Evolutionary conservation across 2,888 invertebrate species (phyloP), one percentile per base, ranked within the genome.

Genomic region (Sarcophaga carnaria): DNA sequence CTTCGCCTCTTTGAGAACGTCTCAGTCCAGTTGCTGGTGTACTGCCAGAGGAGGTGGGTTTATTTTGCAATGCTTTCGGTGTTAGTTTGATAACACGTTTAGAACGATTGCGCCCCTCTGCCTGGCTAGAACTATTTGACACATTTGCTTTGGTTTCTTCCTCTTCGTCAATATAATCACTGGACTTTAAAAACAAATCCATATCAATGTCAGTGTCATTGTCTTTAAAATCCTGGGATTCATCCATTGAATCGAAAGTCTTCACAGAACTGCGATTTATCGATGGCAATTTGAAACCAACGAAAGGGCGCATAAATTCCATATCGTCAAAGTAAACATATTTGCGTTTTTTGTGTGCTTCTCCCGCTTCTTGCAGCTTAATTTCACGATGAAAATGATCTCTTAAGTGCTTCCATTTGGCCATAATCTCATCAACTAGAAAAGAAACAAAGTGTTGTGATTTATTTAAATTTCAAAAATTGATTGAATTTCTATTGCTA

Each of bases 321-420:
- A 87, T 69, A 72, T 87, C 87, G 71, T 87, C 87, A 72, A 84
- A 87, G 45, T 87, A 87, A n/a, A 87, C 63, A 45, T 87, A 87
- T 84, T 84, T 87, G 4, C 87, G 87, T 27, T 87, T 87, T 45
- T 87, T 87, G 25, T 83, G 83, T 10, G 84, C 78, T 12, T 81
- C 81, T 2, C 87, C 87, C 0, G 81, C 69, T 54, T 87, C 81
- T 6, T 81, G 63, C 12, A 87, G 12, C 17, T 87, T 87, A 17
- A 87, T 79, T 45, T 87, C 87, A 49, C 87, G 81, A 70, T 87
- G 79, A 45, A 82, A 87, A 72, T 87, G 87, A 66, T 84, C 87
- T 12, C 72, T 81, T n/a, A 87, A 72, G 67, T 87, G 81, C 20
- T 87, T 87, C 87, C 87, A 87, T 70, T 87, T 87, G 12, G 84